Evolutionary conservation across 1,140 invertebrate genomes (phyloP).

Genomic region (Eupristina koningsbergeri): DNA sequence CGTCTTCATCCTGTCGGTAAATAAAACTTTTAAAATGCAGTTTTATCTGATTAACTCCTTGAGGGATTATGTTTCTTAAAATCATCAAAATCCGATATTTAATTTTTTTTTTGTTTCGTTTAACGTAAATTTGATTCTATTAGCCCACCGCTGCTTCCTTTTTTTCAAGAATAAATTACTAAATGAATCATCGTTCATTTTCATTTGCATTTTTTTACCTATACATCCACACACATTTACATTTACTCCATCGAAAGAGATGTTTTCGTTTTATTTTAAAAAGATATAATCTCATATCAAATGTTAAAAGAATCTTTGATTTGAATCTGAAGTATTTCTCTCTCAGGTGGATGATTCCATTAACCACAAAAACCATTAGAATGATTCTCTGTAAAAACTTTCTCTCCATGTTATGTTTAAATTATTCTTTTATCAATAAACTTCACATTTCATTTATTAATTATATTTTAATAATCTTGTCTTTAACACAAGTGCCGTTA

Average conservation of each 20-base stretch:
- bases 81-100: neutral
- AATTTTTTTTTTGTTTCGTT: neutral
- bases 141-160: neutral
- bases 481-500: too few species aligned
- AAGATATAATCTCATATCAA: neutral
- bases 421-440: neutral
- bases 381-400: neutral
- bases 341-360: neutral
- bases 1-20: neutral
- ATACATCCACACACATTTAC: neutral
- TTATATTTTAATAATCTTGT: too few species aligned
- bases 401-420: neutral
- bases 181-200: neutral
- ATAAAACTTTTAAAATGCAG: neutral
- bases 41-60: neutral
- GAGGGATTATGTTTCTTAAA: neutral
- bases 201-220: neutral
- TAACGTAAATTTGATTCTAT: neutral
- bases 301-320: neutral
- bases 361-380: neutral
- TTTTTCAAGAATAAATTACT: neutral
- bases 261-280: neutral
- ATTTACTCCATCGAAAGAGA: neutral
- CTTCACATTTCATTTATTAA: neutral
- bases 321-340: neutral